phyloP scores from a whole-genome alignment of 2,888 invertebrate genomes.

The Lysandra coridon region DNA sequence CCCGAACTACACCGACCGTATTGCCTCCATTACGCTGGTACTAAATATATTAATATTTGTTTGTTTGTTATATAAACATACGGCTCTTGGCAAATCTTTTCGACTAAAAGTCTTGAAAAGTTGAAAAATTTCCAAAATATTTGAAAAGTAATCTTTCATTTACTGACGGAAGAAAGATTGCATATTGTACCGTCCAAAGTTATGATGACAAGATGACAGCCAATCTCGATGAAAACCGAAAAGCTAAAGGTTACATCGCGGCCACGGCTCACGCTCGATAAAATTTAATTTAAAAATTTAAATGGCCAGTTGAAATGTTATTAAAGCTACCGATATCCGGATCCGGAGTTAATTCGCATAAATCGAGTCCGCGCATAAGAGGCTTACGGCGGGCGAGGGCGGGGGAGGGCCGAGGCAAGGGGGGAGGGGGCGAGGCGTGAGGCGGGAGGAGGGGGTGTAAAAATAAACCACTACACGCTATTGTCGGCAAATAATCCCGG shows the following conservation, averaged over 20 bases:
- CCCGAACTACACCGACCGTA: background rate
- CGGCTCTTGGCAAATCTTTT: background rate
- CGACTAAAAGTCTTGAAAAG: background rate
- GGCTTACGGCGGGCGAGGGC: slow-evolving; percentile 32
- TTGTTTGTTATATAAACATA: background rate
- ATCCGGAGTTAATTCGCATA: slow-evolving; percentile 26
- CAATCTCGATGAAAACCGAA: background rate
- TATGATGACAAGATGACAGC: background rate
- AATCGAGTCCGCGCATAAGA: slow-evolving; percentile 32
- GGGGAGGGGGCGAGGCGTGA: slow-evolving; percentile 15
- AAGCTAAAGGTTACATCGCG: background rate
- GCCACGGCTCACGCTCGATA: background rate
- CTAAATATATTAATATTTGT: background rate
- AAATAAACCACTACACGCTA: slow-evolving; percentile 29
- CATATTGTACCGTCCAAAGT: background rate
- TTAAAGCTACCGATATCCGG: slow-evolving; percentile 4
- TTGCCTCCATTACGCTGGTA: background rate
- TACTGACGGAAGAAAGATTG: background rate
- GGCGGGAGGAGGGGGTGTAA: slow-evolving; percentile 23
- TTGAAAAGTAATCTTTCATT: background rate
- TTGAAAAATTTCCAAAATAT: background rate
- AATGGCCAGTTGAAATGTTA: slow-evolving; percentile 2
- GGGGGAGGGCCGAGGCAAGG: background rate
- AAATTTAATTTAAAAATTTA: slow-evolving; percentile 1
- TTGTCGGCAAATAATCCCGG: slow-evolving; percentile 29